A percentile compares a stretch with the other conserved stretches of the same genome.
Conservation (phyloP, 2,797 vertebrate genomes). For the Lagodon rhomboides region DNA sequence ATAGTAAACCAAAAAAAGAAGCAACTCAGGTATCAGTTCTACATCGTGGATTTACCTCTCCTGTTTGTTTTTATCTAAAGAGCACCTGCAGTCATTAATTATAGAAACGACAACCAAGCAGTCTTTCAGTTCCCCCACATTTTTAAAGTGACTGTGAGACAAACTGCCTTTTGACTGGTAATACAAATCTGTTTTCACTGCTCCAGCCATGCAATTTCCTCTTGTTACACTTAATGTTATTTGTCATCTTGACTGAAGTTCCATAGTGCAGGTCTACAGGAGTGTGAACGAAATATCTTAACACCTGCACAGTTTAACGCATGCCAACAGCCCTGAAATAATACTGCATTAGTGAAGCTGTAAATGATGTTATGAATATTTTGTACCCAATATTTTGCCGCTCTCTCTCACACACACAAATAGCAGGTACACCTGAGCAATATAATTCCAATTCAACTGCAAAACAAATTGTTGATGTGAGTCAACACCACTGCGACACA, state of each 20-base stretch:
- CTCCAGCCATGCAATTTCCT: conserved; percentile 25
- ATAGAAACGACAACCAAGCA: conserved; percentile 20
- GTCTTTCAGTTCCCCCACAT: neutral
- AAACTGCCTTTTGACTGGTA: conserved; percentile 34
- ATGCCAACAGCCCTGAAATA: conserved; percentile 17
- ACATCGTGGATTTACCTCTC: neutral
- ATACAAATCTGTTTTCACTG: conserved; percentile 43
- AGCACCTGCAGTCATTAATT: conserved; percentile 21
- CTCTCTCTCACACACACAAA: neutral
- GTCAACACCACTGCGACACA: neutral
- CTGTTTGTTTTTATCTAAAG: neutral
- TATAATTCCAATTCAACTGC: neutral
- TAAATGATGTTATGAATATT: conserved; percentile 20
- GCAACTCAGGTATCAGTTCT: neutral
- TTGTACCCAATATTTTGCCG: neutral
- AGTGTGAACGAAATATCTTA: conserved; percentile 27
- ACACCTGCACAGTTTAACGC: conserved; percentile 30
- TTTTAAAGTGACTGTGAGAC: conserved; percentile 19
- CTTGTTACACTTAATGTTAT: conserved; percentile 57
- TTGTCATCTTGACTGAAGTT: conserved; percentile 45
- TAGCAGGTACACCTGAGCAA: neutral
- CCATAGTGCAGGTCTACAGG: conserved; percentile 25
- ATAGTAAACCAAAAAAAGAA: neutral
- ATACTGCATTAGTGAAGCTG: conserved; percentile 13
- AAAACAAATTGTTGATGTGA: neutral